phyloP scores from a whole-genome alignment of 2,797 vertebrate genomes.

The Bovichtus variegatus region DNA sequence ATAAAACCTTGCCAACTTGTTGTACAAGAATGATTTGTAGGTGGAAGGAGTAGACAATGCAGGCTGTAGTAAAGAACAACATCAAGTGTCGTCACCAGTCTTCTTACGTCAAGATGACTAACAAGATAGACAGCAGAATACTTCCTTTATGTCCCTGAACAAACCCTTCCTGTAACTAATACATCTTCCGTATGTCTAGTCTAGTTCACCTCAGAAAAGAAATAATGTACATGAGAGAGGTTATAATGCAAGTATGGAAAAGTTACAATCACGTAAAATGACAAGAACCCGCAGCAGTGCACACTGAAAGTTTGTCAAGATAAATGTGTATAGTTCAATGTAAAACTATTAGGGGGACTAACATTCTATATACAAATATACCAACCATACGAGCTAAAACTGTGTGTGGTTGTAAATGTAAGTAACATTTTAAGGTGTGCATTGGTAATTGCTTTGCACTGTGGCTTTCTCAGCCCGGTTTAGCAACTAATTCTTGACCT shows the following conservation, averaged over 20 bases:
- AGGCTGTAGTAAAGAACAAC: conserved; percentile 42
- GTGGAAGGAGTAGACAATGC: conserved; percentile 20
- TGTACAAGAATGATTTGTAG: conserved; percentile 9
- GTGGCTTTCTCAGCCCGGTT: not conserved
- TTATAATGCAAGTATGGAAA: not conserved
- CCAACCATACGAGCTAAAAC: not conserved
- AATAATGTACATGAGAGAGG: conserved; percentile 7
- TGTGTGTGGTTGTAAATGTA: not conserved
- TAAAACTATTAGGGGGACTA: not conserved
- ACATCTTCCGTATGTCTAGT: conserved; percentile 12
- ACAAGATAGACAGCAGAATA: conserved; percentile 68
- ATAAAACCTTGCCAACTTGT: conserved; percentile 1
- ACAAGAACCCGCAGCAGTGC: not conserved
- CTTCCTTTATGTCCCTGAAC: conserved; percentile 55
- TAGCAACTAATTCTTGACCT: conserved; percentile 24
- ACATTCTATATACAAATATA: not conserved
- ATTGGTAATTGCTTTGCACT: not conserved
- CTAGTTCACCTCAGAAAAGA: conserved; percentile 29
- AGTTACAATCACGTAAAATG: not conserved
- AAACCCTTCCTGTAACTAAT: conserved; percentile 63
- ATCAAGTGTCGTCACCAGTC: conserved; percentile 49
- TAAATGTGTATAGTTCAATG: not conserved
- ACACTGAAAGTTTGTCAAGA: not conserved
- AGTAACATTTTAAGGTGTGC: conserved; percentile 2
- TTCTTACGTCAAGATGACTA: conserved; percentile 74